These are phyloP conservation scores for Apistogramma diplotaenia DNA, from an alignment of 2,113 vertebrate species.

Conservation along the genomic window DNA sequence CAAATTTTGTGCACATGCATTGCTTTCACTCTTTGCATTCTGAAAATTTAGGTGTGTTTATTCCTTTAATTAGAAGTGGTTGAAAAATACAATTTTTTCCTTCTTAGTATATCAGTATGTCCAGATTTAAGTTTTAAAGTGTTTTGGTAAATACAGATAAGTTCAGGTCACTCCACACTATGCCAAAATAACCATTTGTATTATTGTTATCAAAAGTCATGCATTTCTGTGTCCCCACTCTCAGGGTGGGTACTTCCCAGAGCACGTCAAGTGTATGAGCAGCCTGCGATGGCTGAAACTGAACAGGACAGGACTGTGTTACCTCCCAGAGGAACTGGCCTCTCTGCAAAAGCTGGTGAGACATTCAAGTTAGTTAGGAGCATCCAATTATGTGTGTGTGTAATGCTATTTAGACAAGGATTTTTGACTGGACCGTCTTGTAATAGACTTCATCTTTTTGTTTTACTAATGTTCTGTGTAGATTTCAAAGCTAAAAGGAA, in stretches of 20 bases:
- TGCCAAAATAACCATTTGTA: not conserved
- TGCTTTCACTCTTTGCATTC: not conserved
- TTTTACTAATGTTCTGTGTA: not conserved
- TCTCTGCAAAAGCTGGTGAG: slow-evolving; percentile 96
- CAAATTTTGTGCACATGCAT: not conserved
- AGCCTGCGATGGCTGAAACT: slow-evolving; percentile 98
- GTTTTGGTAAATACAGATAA: not conserved
- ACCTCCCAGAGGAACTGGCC: slow-evolving; percentile 94
- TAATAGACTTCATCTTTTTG: not conserved
- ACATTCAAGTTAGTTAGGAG: not conserved
- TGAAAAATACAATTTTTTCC: not conserved
- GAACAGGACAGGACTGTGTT: slow-evolving; percentile 94
- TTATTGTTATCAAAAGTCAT: not conserved
- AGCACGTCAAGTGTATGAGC: slow-evolving; percentile 94
- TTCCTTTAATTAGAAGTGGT: not conserved
- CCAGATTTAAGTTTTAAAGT: not conserved
- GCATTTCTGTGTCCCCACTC: not conserved
- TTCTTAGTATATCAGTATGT: not conserved
- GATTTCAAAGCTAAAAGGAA: not conserved
- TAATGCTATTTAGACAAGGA: not conserved
- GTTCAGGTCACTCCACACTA: not conserved
- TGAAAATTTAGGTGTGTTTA: not conserved
- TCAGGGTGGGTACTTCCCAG: slow-evolving; percentile 95
- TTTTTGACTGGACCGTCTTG: not conserved
- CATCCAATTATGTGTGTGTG: not conserved